A percentile compares a stretch with the other conserved stretches of the same genome.
These are phyloP conservation scores for Malacoraja senta DNA, from an alignment of 2,797 vertebrate species.

Conservation along the genomic window DNA sequence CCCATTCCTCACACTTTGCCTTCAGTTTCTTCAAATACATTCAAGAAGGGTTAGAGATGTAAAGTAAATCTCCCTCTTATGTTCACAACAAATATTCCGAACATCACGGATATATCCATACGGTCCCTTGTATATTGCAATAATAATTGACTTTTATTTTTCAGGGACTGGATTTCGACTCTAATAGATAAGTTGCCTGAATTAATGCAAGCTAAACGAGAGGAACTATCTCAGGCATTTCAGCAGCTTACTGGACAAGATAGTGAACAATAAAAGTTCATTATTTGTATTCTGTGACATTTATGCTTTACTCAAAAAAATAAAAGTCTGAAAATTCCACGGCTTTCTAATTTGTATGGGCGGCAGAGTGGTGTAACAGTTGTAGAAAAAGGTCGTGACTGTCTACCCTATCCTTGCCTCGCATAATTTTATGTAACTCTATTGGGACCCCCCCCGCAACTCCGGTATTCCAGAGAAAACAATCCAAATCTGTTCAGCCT, in stretches of 20 bases:
- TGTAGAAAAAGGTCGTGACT: background rate
- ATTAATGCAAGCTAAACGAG: too few relatives aligned
- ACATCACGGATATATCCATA: background rate
- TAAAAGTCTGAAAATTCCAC: background rate
- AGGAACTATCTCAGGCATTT: too few relatives aligned
- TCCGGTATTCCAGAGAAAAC: too few relatives aligned
- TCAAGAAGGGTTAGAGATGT: background rate
- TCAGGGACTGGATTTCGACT: background rate
- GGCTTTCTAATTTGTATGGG: background rate
- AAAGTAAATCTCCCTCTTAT: background rate
- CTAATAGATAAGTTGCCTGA: accelerated
- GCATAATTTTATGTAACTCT: too few relatives aligned
- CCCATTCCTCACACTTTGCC: too few relatives aligned
- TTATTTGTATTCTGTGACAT: background rate
- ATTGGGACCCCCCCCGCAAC: too few relatives aligned
- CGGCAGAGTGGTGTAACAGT: too few relatives aligned
- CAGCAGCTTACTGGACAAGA: too few relatives aligned
- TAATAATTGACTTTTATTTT: background rate
- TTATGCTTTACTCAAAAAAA: background rate
- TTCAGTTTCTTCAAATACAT: background rate
- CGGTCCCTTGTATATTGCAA: background rate
- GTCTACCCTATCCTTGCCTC: too few relatives aligned
- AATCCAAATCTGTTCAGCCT: too few relatives aligned
- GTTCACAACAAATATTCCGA: background rate
- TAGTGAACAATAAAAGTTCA: background rate